These are phyloP conservation scores for Pungitius pungitius DNA, from an alignment of 2,113 vertebrate species.

Conservation along the genomic window DNA sequence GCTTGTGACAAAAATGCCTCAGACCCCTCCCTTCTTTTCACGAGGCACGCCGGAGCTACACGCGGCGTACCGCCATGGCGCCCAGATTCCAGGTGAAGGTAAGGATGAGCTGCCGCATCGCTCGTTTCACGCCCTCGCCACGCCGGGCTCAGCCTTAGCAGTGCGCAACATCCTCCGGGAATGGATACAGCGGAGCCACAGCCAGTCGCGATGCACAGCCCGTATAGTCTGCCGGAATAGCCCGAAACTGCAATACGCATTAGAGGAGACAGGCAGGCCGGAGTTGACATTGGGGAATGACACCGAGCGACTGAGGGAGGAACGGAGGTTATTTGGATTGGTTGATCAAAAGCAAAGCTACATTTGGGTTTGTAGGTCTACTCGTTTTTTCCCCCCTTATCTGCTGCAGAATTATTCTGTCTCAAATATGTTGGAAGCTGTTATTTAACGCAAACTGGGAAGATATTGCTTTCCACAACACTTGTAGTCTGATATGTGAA, in stretches of 20 bases:
- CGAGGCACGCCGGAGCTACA: conserved; percentile 23
- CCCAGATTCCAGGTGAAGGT: conserved; percentile 83
- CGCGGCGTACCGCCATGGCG: conserved; percentile 77
- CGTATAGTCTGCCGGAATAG: not conserved
- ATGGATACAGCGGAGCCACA: not conserved
- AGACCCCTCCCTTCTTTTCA: conserved; percentile 57
- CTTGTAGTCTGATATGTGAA: not conserved
- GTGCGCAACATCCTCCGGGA: conserved; percentile 22
- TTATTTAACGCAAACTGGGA: conserved; percentile 1
- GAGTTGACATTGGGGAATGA: conserved; percentile 79
- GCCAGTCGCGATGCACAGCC: not conserved
- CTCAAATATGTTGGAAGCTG: not conserved
- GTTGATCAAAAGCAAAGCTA: conserved; percentile 14
- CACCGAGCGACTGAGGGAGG: conserved; percentile 44
- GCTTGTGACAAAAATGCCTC: conserved; percentile 12
- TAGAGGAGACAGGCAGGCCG: conserved; percentile 40
- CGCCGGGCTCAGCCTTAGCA: conserved; percentile 18
- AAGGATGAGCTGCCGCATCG: conserved; percentile 67
- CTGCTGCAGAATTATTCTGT: not conserved
- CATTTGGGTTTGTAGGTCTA: not conserved
- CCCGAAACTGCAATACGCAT: conserved; percentile 25
- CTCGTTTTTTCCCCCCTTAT: not conserved
- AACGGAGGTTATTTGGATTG: conserved; percentile 32
- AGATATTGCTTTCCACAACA: not conserved
- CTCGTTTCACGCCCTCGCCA: conserved; percentile 20